Conservation (phyloP, 2,888 invertebrate species). For the Hyposoter didymator region DNA sequence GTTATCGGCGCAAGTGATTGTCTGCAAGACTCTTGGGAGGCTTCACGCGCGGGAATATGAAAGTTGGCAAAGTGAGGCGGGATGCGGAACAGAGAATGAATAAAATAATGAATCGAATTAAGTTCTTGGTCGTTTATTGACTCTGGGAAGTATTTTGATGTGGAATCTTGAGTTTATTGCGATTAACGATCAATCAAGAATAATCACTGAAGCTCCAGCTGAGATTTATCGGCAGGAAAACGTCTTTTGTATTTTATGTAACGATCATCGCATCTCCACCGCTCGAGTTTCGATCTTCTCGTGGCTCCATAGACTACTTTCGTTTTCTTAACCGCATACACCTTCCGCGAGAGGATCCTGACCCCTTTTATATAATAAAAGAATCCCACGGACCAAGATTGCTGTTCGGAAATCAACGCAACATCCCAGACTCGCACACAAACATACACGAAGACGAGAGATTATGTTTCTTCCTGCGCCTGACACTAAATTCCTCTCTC, state of each 20-base stretch:
- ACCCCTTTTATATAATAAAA: slow-evolving; percentile 62
- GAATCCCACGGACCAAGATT: slow-evolving; percentile 39
- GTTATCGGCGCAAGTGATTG: not conserved
- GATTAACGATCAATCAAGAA: not conserved
- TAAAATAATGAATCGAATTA: not conserved
- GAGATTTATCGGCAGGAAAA: slow-evolving; percentile 27
- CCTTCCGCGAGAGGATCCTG: slow-evolving; percentile 55
- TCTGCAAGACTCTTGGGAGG: not conserved
- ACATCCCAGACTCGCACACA: slow-evolving; percentile 33
- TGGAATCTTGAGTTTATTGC: not conserved
- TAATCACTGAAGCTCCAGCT: slow-evolving; percentile 2
- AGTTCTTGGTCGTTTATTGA: not conserved
- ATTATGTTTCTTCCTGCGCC: slow-evolving; percentile 39
- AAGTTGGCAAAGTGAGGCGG: not conserved
- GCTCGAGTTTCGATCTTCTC: slow-evolving; percentile 34
- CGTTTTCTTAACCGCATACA: slow-evolving; percentile 58
- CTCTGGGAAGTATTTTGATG: not conserved
- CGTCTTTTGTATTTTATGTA: slow-evolving; percentile 26
- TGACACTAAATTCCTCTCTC: slow-evolving; percentile 50
- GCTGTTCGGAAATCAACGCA: slow-evolving; percentile 41
- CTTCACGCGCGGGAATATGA: not conserved
- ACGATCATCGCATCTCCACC: slow-evolving; percentile 1
- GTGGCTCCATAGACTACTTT: slow-evolving; percentile 53
- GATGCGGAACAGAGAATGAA: not conserved
- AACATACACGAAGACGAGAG: not conserved